Base-by-base conservation (phyloP, 2,888 invertebrate genomes). In the Dicyrtomina minuta region DNA sequence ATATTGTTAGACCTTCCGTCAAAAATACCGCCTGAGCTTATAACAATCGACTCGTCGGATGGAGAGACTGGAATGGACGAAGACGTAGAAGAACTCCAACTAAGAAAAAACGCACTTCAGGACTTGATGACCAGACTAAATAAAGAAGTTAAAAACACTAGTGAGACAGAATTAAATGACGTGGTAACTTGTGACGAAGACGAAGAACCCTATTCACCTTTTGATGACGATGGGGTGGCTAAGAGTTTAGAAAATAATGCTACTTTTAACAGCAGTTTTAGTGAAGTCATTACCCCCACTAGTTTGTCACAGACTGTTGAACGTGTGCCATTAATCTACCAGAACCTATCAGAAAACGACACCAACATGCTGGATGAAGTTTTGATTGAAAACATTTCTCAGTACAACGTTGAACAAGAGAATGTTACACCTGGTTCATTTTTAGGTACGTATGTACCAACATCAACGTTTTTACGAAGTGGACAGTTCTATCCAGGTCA, bases 41-140 rank as follows among this genome's bases (percentile, higher is more conserved):
- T 68, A 12, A 51, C 49, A 12, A 12, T 60, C 6, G 46, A 58
- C 10, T 43, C 43, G 26, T 66, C 66, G 5, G 53, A 53, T 41
- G 24, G 24, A 3, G 60, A 68, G 3, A 51, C 53, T 5, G 56
- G 27, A 17, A 60, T 60, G 15, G 68, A 53, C 10, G 61, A 59
- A 24, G 67, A 68, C 22, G 68, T 60, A 4, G 49, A 58, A 26
- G 68, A 51, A 24, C 58, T 68, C 24, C 60, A 68, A 20, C 22
- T 68, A 41, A 60, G 68, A 22, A 68, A 49, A 33, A 27, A 49
- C 6, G 60, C 60, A 17, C 24, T 68, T 24, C 46, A 67, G 51
- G 67, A 58, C 39, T 39, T 60, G 39, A 49, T 49, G 46, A 27
- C 49, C 10, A 62, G 49, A 27, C 17, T 33, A 56, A 26, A 49